Base-by-base conservation (phyloP, 2,888 invertebrate species). In the Lasioglossum marginatum region DNA sequence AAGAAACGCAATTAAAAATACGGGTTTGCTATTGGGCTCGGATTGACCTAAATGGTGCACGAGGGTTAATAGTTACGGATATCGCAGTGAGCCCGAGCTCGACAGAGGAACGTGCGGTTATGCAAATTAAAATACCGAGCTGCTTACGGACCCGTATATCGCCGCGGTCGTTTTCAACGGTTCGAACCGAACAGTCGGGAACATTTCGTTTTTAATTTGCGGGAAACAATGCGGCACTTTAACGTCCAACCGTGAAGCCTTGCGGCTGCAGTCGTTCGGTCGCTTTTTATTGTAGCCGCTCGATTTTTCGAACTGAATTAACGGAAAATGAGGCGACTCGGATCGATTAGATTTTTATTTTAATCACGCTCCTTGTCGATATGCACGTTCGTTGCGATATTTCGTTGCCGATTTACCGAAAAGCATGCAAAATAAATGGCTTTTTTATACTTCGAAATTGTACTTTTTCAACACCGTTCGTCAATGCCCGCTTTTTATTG, bases 201-300 rank as follows among this genome's bases (percentile, higher is more conserved):
- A 82, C 70, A 66, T 45, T 81, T 81, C 43, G 76, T 83, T 81
- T 76, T 76, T 83, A 83, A 83, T 81, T 60, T 83, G 66, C 72
- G 27, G 43, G 6, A 34, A 81, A 83, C 81, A 81, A 83, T 81
- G 63, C 43, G 27, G 52, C 6, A 16, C 83, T 66, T 43, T 34
- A 52, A 71, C 60, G 63, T 63, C 27, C 48, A 63, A 66, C 31
- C 40, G 63, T 52, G 60, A 48, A 37, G 19, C n/a, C 14, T 5
- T 23, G 14, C 34, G 45, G 40, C n/a, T 1, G 45, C n/a, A 37
- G 77, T 52, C 60, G 43, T 63, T 63, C n/a, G 16, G 40, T 52
- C 45, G 31, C 52, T 72, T 43, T 66, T 66, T 34, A 63, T 63
- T 63, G 63, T 63, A 34, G 34, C 66, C 40, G n/a, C n/a, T n/a